Base-by-base conservation (phyloP, 2,113 vertebrate genomes). In the Trichechus manatus region DNA sequence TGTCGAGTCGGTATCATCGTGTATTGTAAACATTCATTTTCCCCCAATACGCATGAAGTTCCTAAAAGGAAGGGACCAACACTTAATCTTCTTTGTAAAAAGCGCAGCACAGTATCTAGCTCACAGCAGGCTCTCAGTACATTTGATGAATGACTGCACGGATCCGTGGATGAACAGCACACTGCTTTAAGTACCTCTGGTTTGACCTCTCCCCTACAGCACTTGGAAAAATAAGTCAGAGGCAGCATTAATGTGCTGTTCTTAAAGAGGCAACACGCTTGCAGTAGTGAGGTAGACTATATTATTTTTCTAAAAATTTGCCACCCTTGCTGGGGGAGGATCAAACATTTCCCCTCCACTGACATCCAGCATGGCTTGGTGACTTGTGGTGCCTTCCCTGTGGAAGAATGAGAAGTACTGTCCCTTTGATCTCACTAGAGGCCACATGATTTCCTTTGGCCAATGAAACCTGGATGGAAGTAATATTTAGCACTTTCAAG, bases 271-370 rank as follows among this genome's bases (percentile, higher is more conserved):
- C 31, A 74, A 77, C 31, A 33, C 44, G 70, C 9, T 70, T 80
- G 15, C 0, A 22, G 42, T 47, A 10, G 31, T 59, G 61, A 88
- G 44, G 22, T 2, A n/a, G 29, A n/a, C 25, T 10, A 39, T 53
- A 36, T 39, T 85, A 50, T n/a, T 84, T 89, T 92, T 91, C 88
- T 85, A 92, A 96, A 89, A 84, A 84, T 47, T 23, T 90, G n/a
- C 31, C 68, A 75, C 2, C 53, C 29, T 83, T 89, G 42, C 87
- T 25, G 7, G 3, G 8, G 42, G 23, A 64, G 27, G 53, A 59
- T 89, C 50, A 66, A 82, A 42, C 1, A 22, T 78, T 6, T 33
- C n/a, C 17, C 87, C 36, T 9, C 4, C 33, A n/a, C 2, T 27
- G 20, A 31, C 47, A 42, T 50, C 47, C 68, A 89, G 93, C 31